phyloP scores from a whole-genome alignment of 2,888 invertebrate species.

The Campoletis raptor region DNA sequence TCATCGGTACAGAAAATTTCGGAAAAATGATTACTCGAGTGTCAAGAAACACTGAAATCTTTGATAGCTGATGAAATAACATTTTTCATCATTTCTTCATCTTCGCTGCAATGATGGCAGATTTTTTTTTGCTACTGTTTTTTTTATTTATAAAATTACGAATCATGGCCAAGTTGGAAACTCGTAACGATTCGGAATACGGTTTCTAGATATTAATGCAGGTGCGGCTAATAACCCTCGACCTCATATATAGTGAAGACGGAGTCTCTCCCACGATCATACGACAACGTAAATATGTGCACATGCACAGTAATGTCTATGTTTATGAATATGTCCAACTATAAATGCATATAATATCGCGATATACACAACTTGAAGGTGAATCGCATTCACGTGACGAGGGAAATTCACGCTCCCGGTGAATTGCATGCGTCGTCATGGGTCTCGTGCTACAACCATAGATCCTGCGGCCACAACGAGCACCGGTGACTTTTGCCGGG shows the following conservation, averaged over 20 bases:
- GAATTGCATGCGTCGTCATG: constrained; percentile 54
- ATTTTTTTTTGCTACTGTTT: neutral
- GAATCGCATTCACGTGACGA: constrained; percentile 67
- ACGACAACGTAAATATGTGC: constrained; percentile 30
- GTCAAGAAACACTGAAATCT: neutral
- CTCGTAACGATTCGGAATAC: neutral
- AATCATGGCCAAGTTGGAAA: constrained; percentile 19
- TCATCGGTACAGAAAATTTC: neutral
- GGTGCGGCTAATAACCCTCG: constrained; percentile 67
- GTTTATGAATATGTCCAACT: neutral
- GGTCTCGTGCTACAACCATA: constrained; percentile 59
- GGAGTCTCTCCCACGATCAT: constrained; percentile 56
- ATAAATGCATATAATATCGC: constrained; percentile 17
- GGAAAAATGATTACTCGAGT: neutral
- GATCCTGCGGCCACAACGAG: constrained; percentile 44
- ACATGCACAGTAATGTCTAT: neutral
- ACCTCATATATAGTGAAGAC: constrained; percentile 50
- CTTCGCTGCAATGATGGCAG: neutral
- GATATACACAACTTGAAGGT: constrained; percentile 50
- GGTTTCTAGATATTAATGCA: constrained; percentile 29
- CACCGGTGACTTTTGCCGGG: constrained; percentile 62
- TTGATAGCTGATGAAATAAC: neutral
- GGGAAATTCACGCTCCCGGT: constrained; percentile 51
- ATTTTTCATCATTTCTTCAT: neutral
- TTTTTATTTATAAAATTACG: constrained; percentile 9